Evolutionary conservation across 2,888 invertebrate species (phyloP).

Genomic region (Thymelicus acteon): DNA sequence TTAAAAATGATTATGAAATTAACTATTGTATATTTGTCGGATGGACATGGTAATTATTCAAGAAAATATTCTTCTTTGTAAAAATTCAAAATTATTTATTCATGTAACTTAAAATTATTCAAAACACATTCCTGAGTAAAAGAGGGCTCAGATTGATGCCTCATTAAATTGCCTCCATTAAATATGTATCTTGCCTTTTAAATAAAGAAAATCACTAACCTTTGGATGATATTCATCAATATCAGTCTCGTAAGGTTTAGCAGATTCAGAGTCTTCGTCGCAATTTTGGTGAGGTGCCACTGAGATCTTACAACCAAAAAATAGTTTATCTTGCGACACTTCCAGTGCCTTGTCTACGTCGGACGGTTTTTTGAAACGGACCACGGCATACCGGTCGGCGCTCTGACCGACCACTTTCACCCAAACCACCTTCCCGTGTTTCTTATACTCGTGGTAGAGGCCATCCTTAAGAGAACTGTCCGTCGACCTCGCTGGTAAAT

Average conservation of each 20-base stretch:
- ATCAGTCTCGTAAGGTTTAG: conserved; percentile 96
- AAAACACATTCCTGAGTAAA: too few relatives aligned
- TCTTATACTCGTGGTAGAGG: conserved; percentile 99
- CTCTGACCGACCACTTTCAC: conserved; percentile 97
- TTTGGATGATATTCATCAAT: conserved; percentile 98
- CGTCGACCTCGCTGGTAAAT: conserved; percentile 94
- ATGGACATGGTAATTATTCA: too few relatives aligned
- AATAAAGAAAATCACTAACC: conserved; percentile 52
- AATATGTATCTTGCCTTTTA: background rate
- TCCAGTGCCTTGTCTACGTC: conserved; percentile 98
- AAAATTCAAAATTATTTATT: too few relatives aligned
- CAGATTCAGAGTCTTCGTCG: conserved; percentile 93
- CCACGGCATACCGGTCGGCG: conserved; percentile 95
- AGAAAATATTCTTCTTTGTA: too few relatives aligned
- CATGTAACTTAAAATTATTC: too few relatives aligned
- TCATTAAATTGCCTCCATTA: too few relatives aligned
- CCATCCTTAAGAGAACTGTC: conserved; percentile 99
- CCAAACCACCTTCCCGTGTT: conserved; percentile 98
- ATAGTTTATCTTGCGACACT: conserved; percentile 97
- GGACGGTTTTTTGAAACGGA: conserved; percentile 97
- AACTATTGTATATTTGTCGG: too few relatives aligned
- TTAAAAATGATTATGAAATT: too few relatives aligned
- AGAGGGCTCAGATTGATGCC: too few relatives aligned
- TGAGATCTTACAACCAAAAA: conserved; percentile 98
- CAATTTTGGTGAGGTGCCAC: conserved; percentile 97